These are phyloP conservation scores for Ischnura elegans DNA, from an alignment of 2,888 invertebrate genomes.

Conservation along the genomic window DNA sequence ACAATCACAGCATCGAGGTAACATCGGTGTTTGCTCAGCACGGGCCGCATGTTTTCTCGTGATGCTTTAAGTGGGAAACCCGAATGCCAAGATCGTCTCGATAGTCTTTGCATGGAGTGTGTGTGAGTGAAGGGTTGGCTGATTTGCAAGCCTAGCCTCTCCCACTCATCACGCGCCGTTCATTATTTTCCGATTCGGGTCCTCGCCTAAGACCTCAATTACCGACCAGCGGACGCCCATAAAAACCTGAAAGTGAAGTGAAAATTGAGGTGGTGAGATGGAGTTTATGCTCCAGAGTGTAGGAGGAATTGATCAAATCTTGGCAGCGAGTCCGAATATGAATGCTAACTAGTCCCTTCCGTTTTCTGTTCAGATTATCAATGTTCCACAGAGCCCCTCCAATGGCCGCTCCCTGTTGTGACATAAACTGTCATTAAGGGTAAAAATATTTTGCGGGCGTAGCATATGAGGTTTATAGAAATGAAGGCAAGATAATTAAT, in stretches of 20 bases:
- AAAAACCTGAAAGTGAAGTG: not conserved
- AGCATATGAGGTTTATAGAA: not conserved
- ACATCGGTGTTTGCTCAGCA: not conserved
- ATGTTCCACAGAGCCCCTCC: not conserved
- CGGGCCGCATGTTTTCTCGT: not conserved
- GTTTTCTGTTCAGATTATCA: not conserved
- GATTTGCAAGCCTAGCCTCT: not conserved
- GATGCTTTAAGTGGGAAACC: not conserved
- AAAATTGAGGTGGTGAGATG: not conserved
- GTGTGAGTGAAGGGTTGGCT: not conserved
- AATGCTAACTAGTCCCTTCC: not conserved
- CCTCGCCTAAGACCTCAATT: not conserved
- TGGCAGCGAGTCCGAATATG: slow-evolving; percentile 19
- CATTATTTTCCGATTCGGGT: not conserved
- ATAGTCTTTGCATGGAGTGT: not conserved
- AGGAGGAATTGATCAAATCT: not conserved
- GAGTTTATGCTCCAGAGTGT: not conserved
- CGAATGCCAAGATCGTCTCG: not conserved
- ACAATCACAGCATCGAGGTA: not conserved
- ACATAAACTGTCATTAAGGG: not conserved
- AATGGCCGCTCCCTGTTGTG: not conserved
- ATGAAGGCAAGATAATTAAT: no score
- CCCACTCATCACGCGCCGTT: not conserved
- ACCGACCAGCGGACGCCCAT: not conserved
- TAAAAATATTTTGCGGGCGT: not conserved